A percentile compares a stretch with the other conserved stretches of the same genome.
These are phyloP conservation scores for Enhydra lutris DNA, from an alignment of 2,113 vertebrate species.

Conservation along the genomic window DNA sequence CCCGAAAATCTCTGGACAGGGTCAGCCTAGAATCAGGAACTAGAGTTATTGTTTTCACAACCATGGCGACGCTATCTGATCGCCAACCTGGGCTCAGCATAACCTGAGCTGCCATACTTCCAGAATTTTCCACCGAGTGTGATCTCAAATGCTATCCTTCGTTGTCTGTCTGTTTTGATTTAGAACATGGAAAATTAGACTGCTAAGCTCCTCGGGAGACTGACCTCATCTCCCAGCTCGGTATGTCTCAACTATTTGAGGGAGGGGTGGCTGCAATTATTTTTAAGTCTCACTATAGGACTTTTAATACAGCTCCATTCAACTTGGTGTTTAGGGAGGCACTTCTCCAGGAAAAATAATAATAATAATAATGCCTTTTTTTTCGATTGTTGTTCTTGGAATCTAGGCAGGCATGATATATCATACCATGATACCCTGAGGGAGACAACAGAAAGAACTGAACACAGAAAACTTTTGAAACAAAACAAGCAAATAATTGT, in stretches of 20 bases:
- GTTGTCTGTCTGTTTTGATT: not conserved
- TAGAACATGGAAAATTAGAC: not conserved
- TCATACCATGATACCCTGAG: constrained; percentile 35
- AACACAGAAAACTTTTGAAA: constrained; percentile 67
- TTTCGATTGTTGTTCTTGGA: not conserved
- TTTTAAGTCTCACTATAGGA: not conserved
- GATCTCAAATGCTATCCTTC: not conserved
- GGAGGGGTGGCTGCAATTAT: not conserved
- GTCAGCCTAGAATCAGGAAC: not conserved
- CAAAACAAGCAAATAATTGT: constrained; percentile 72
- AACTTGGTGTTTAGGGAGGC: not conserved
- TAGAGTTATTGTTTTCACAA: not conserved
- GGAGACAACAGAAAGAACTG: constrained; percentile 51
- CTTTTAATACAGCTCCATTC: not conserved
- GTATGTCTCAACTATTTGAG: not conserved
- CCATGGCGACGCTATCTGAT: not conserved
- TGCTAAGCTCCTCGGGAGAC: not conserved
- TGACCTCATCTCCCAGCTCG: not conserved
- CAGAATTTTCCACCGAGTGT: not conserved
- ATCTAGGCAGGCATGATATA: constrained; percentile 13
- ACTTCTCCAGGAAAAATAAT: not conserved
- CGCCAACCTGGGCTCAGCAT: too few species aligned
- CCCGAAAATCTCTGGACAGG: not conserved
- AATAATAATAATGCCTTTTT: not conserved
- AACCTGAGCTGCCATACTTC: not conserved